Evolutionary conservation across 2,888 invertebrate species (phyloP).

Genomic region (Ptycholaimellus sp.): DNA sequence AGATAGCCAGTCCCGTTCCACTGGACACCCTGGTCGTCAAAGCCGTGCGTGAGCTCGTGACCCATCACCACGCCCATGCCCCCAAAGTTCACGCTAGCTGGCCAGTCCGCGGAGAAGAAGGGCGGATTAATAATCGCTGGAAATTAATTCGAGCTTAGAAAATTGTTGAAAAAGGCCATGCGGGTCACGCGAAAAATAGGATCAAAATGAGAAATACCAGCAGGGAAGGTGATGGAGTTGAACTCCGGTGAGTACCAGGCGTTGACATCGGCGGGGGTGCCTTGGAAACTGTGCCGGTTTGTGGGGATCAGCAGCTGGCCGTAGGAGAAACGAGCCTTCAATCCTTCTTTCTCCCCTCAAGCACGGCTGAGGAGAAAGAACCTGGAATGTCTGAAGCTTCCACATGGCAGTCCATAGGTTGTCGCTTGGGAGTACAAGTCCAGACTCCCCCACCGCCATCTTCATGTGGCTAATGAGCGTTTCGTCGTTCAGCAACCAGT

Average conservation of each 20-base stretch:
- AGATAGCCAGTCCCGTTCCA: slow-evolving; percentile 15
- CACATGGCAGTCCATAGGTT: slow-evolving; percentile 9
- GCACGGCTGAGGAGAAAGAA: no score
- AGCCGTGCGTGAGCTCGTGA: slow-evolving; percentile 81
- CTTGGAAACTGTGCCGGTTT: slow-evolving; percentile 10
- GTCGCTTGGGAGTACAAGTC: slow-evolving; percentile 7
- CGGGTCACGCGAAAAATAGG: no score
- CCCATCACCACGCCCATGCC: slow-evolving; percentile 96
- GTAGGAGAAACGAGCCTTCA: slow-evolving; percentile 9
- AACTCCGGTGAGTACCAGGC: slow-evolving; percentile 16
- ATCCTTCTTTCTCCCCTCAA: no score
- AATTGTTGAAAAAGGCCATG: no score
- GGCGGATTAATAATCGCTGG: slow-evolving; percentile 17
- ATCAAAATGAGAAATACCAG: slow-evolving; percentile 17
- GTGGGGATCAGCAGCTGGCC: slow-evolving; percentile 7
- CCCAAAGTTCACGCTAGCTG: slow-evolving; percentile 40
- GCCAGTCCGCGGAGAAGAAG: slow-evolving; percentile 17
- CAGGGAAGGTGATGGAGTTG: slow-evolving; percentile 21
- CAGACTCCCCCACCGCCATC: no score
- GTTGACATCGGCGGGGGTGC: slow-evolving; percentile 12
- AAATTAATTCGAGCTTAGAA: no score
- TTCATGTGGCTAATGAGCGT: slow-evolving; percentile 11
- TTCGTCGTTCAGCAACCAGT: slow-evolving; percentile 13
- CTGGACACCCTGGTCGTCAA: slow-evolving; percentile 44
- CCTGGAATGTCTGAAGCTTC: slow-evolving; percentile 9